Conservation (phyloP, 2,888 invertebrate species). For the Zaprionus bogoriensis region DNA sequence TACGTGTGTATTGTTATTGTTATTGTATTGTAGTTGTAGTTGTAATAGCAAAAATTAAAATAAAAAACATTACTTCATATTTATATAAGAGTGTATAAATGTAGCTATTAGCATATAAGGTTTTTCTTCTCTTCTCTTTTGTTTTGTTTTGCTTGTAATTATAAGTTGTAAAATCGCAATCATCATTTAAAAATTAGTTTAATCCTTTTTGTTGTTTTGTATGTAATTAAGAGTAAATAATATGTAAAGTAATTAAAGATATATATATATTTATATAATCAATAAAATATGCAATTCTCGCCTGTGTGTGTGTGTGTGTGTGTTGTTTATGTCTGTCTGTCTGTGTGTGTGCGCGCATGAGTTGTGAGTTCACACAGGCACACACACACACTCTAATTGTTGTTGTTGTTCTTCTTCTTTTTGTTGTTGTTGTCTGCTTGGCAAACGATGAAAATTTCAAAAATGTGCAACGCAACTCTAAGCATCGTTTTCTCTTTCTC, state of each 20-base stretch:
- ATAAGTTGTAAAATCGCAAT: slow-evolving; percentile 76
- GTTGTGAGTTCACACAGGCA: too few species aligned
- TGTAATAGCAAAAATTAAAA: slow-evolving; percentile 22
- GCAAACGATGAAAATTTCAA: slow-evolving; percentile 72
- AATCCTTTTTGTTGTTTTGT: slow-evolving; percentile 46
- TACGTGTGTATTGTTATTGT: slow-evolving; percentile 42
- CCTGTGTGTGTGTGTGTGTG: slow-evolving; percentile 30
- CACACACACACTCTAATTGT: slow-evolving; percentile 36
- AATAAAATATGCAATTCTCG: slow-evolving; percentile 51
- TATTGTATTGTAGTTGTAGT: slow-evolving; percentile 54
- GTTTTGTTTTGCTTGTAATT: slow-evolving; percentile 28
- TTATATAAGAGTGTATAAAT: slow-evolving; percentile 46
- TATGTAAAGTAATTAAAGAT: slow-evolving; percentile 50
- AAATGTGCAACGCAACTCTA: slow-evolving; percentile 76
- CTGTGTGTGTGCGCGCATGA: too few species aligned
- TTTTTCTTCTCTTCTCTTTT: slow-evolving; percentile 24
- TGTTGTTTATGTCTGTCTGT: slow-evolving; percentile 7
- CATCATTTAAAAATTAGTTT: slow-evolving; percentile 62
- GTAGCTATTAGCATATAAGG: slow-evolving; percentile 63
- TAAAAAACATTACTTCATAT: slow-evolving; percentile 46
- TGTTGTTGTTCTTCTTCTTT: slow-evolving; percentile 28
- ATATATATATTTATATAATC: slow-evolving; percentile 49
- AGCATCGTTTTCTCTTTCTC: slow-evolving; percentile 60
- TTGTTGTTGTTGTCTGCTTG: slow-evolving; percentile 65
- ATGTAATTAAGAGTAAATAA: slow-evolving; percentile 57